phyloP scores from a whole-genome alignment of 2,888 invertebrate species.

The Gasteruption jaculator region DNA sequence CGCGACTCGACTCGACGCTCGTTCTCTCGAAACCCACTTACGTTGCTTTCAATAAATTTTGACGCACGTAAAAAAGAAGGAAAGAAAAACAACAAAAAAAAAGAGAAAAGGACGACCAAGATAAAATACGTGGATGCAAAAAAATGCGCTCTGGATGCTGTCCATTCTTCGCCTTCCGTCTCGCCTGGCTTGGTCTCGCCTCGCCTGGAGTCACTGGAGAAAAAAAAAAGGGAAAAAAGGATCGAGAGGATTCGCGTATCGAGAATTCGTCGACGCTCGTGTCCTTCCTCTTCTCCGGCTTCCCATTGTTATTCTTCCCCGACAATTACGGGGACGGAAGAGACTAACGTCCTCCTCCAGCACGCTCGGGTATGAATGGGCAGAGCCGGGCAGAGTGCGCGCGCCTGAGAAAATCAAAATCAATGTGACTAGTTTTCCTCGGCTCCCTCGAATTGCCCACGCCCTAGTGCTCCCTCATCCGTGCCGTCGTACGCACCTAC shows the following conservation, averaged over 20 bases:
- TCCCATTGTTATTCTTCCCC: too few species aligned
- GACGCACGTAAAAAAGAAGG: neutral
- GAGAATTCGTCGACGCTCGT: conserved; percentile 4
- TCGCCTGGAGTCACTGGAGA: too few species aligned
- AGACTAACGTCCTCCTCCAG: conserved; percentile 24
- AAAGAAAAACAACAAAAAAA: too few species aligned
- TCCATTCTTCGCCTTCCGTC: too few species aligned
- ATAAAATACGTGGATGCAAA: too few species aligned
- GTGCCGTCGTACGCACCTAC: too few species aligned
- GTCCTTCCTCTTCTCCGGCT: too few species aligned
- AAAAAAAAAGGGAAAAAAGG: conserved; percentile 7
- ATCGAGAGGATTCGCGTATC: conserved; percentile 6
- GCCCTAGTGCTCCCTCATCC: conserved; percentile 33
- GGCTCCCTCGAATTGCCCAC: conserved; percentile 34
- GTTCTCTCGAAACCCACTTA: neutral
- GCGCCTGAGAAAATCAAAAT: conserved; percentile 48
- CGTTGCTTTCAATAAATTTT: conserved; percentile 1
- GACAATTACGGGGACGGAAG: conserved; percentile 8
- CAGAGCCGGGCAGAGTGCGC: conserved; percentile 34
- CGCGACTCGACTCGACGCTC: too few species aligned
- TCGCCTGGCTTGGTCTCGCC: too few species aligned
- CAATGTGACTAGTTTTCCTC: conserved; percentile 39
- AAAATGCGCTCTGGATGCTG: too few species aligned
- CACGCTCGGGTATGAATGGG: conserved; percentile 35
- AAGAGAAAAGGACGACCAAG: too few species aligned